Percentiles rank a stretch among this genome's conserved stretches.
These are phyloP conservation scores for Hephaestus fuliginosus DNA, from an alignment of 2,797 vertebrate genomes.

Conservation along the genomic window DNA sequence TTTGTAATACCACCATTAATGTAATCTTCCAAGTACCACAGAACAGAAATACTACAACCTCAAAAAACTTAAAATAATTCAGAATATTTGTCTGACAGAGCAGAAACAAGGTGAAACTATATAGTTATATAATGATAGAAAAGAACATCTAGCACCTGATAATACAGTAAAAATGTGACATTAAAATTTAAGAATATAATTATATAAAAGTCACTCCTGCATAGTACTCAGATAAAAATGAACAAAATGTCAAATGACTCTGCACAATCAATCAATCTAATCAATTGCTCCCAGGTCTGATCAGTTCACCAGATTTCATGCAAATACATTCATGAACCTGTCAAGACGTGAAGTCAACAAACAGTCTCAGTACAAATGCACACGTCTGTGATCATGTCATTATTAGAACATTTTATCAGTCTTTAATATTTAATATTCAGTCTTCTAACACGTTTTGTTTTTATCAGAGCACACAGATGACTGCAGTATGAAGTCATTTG, in stretches of 20 bases:
- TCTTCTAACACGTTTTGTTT: neutral
- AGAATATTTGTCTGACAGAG: no score
- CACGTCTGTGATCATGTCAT: neutral
- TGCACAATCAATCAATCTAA: neutral
- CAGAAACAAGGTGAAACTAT: no score
- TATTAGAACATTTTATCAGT: slow-evolving; percentile 2
- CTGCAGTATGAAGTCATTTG: neutral
- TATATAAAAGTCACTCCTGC: neutral
- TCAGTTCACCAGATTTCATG: neutral
- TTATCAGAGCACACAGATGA: slow-evolving; percentile 1
- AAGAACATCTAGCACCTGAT: no score
- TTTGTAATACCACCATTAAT: slow-evolving; percentile 7
- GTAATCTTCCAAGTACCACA: no score
- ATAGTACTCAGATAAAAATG: neutral
- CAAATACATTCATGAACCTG: neutral
- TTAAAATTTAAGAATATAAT: no score
- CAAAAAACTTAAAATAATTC: neutral
- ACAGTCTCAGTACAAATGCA: neutral
- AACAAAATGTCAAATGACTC: slow-evolving; percentile 6
- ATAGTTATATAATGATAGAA: no score
- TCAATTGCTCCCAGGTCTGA: neutral
- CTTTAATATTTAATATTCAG: slow-evolving; percentile 14
- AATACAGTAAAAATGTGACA: no score
- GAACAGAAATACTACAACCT: neutral
- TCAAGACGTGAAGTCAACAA: neutral